A percentile compares a stretch with the other conserved stretches of the same genome.
phyloP scores from a whole-genome alignment of 2,888 invertebrate genomes.

The Polydrusus cervinus region DNA sequence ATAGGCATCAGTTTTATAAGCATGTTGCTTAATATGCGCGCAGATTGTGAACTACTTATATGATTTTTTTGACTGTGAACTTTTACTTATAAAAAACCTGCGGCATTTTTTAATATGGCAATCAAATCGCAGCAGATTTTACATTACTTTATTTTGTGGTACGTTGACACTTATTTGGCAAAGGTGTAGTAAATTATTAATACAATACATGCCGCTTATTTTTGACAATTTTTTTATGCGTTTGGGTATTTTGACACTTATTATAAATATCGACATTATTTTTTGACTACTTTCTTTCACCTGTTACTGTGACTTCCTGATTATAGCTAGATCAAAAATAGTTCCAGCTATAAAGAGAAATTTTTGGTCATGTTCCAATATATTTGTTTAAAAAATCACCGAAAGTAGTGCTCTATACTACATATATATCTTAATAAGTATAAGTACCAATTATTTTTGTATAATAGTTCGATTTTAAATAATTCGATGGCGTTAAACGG shows the following conservation, averaged over 20 bases:
- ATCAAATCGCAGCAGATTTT: not conserved
- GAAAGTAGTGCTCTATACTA: not conserved
- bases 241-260: too few relatives aligned
- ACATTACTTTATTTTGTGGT: not conserved
- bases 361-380: too few relatives aligned
- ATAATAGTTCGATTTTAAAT: not conserved
- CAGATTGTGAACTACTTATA: too few relatives aligned
- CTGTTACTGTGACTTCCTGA: too few relatives aligned
- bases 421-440: not conserved
- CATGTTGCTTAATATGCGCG: too few relatives aligned
- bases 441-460: slow-evolving; percentile 2
- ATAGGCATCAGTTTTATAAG: too few relatives aligned
- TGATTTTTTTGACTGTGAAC: too few relatives aligned
- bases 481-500: not conserved
- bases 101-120: not conserved
- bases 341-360: too few relatives aligned
- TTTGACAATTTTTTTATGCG: not conserved
- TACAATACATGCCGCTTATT: not conserved
- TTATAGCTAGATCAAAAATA: too few relatives aligned
- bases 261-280: too few relatives aligned
- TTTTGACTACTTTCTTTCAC: too few relatives aligned
- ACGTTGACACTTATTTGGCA: slow-evolving; percentile 11
- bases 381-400: not conserved
- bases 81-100: too few relatives aligned
- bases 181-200: not conserved